These are phyloP conservation scores for Pygoscelis antarcticus DNA, from an alignment of 2,113 vertebrate species.

Conservation along the genomic window DNA sequence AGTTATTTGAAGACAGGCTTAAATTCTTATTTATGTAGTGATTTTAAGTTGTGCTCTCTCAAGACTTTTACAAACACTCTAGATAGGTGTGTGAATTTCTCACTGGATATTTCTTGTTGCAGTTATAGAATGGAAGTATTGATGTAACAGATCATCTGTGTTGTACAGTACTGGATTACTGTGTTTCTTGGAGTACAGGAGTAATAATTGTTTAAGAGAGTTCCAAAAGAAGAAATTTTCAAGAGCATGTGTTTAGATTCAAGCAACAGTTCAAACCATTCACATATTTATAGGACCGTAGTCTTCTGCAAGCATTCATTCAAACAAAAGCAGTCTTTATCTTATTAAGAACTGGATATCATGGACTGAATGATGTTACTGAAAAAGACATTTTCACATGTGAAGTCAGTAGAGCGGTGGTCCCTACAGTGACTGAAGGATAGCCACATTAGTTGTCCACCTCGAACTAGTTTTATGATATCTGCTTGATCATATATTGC, in stretches of 20 bases:
- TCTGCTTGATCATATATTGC: background rate
- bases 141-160: background rate
- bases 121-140: background rate
- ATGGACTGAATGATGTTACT: background rate
- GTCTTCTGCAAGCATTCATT: background rate
- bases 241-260: background rate
- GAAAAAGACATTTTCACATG: background rate
- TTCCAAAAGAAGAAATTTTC: background rate
- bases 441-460: background rate
- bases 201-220: background rate
- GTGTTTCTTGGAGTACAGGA: background rate
- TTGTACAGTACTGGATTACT: background rate
- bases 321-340: background rate
- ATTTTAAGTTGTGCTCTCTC: background rate
- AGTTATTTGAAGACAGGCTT: background rate
- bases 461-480: background rate
- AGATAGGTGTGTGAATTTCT: background rate
- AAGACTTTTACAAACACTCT: background rate
- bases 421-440: background rate
- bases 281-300: fast-evolving
- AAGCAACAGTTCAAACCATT: background rate
- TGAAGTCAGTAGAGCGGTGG: background rate
- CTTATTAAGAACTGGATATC: background rate
- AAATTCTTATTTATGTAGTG: background rate
- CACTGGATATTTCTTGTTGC: background rate